A percentile compares a stretch with the other conserved stretches of the same genome.
Conservation (phyloP, 1,140 invertebrate genomes). For the Steinernema feltiae region DNA sequence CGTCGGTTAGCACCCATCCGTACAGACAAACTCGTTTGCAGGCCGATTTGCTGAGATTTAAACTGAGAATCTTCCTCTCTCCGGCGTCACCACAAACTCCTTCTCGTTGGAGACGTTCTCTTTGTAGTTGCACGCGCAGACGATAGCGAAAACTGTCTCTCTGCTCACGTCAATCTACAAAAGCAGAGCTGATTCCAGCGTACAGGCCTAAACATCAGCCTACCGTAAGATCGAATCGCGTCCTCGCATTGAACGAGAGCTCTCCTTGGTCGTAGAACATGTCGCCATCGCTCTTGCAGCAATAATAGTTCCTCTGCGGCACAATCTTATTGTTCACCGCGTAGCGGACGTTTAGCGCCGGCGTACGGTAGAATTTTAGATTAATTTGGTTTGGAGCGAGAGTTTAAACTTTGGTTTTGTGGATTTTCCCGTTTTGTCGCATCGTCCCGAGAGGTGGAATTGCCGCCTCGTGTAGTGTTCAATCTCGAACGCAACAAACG, state of each 20-base stretch:
- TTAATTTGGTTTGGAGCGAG: not conserved
- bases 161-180: not conserved
- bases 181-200: not conserved
- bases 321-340: not conserved
- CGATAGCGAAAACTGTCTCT: not conserved
- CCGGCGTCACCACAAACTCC: not conserved
- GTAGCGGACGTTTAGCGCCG: not conserved
- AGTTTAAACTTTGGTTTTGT: not conserved
- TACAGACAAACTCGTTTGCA: not conserved
- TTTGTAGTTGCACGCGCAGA: not conserved
- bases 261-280: not conserved
- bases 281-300: not conserved
- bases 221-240: not conserved
- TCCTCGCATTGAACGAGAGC: not conserved
- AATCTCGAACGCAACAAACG: not conserved
- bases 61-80: not conserved
- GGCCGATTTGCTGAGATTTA: not conserved
- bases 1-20: not conserved
- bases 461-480: not conserved
- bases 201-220: not conserved
- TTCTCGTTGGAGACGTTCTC: not conserved
- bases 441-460: not conserved
- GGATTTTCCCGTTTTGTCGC: not conserved
- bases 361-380: not conserved
- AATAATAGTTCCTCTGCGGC: not conserved